Base-by-base conservation (phyloP, 2,888 invertebrate species). In the Torymus texanus region DNA sequence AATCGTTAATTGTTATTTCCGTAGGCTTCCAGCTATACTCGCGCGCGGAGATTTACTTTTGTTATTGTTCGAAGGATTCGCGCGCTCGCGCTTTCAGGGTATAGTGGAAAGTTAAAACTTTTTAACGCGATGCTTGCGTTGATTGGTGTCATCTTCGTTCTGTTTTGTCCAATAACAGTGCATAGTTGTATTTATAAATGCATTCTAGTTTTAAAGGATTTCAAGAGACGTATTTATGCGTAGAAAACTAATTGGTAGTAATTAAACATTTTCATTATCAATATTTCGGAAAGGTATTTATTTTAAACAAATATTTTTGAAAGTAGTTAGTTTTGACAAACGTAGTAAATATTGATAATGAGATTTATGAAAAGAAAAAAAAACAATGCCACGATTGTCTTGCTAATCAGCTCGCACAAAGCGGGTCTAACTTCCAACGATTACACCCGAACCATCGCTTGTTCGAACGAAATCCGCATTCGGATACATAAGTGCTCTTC, bases 1-100 rank as follows among this genome's bases (percentile, higher is more conserved):
- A 85, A 87, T 86, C 84, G 85, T 86, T 88, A 88, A 88, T 88
- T 88, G 88, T 87, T 88, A 87, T 85, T 86, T 84, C 84, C 86
- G 84, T 85, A 76, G 16, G 14, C 29, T 16, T 18, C 50, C 18
- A 24, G 24, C 8, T 29, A 29, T 4, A 29, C 29, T 29, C 29
- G 3, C 29, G 29, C 16, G n/a, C 18, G 16, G 59, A 68, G 67
- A 75, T 81, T 73, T 51, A 50, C 59, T 18, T 75, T 75, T 21
- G 21, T 76, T 76, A 72, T 68, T 62, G 62, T 66, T 29, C 51
- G 21, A 13, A 59, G n/a, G 24, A 59, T 29, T 2, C n/a, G 65
- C 11, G 14, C 10, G 58, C 11, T 8, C 10, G 59, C 29, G 66
- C 16, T 10, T 59, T 71, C 61, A 14, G 18, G 51, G 53, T 75